Evolutionary conservation across 2,113 vertebrate genomes (phyloP).

Genomic region (Clarias macrocephalus): DNA sequence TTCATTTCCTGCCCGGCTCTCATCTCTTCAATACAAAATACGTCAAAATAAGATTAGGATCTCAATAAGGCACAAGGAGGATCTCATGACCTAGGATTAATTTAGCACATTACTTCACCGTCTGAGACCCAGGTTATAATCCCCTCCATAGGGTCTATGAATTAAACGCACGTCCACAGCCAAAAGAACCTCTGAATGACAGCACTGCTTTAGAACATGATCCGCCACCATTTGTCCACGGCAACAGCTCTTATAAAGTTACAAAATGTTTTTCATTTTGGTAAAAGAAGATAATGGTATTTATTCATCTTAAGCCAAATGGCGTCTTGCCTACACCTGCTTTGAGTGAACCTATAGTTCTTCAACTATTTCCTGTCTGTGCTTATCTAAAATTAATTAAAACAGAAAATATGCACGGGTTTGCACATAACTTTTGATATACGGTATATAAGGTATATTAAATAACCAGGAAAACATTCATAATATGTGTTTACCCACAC

Average conservation of each 20-base stretch:
- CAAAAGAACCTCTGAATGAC: constrained; percentile 39
- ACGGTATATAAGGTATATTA: not conserved
- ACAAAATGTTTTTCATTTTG: constrained; percentile 25
- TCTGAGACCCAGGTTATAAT: constrained; percentile 44
- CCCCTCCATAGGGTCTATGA: constrained; percentile 7
- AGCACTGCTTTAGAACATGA: constrained; percentile 15
- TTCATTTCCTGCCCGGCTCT: constrained; percentile 68
- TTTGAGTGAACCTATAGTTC: not conserved
- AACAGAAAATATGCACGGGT: not conserved
- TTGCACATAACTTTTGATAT: not conserved
- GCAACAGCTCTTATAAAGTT: constrained; percentile 21
- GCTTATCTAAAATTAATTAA: not conserved
- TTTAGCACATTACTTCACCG: constrained; percentile 37
- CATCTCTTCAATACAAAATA: constrained; percentile 57
- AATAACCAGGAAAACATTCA: not conserved
- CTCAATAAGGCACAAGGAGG: constrained; percentile 63
- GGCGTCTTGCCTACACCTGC: constrained; percentile 16
- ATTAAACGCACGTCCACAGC: not conserved
- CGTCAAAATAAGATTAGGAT: constrained; percentile 68
- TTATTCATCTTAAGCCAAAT: constrained; percentile 20
- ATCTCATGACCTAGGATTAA: constrained; percentile 41
- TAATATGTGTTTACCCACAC: not conserved
- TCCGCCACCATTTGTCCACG: constrained; percentile 4
- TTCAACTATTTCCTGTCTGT: not conserved
- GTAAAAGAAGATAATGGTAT: constrained; percentile 7